Evolutionary conservation across 2,797 vertebrate genomes (phyloP).

Genomic region (Takifugu ocellatus): DNA sequence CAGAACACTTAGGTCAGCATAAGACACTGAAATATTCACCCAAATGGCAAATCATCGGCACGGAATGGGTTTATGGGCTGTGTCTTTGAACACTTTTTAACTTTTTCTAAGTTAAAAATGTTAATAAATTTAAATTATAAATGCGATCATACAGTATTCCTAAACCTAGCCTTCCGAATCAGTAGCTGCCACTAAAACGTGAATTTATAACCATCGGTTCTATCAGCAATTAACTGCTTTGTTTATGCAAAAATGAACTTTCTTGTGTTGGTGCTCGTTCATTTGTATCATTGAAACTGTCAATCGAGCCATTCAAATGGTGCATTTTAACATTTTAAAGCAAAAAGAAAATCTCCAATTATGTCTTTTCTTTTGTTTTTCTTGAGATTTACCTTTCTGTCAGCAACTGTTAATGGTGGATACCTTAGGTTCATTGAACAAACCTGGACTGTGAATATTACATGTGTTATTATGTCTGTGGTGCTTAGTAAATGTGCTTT

Average conservation of each 20-base stretch:
- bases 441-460: constrained; percentile 73
- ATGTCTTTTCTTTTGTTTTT: constrained; percentile 42
- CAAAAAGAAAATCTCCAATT: constrained; percentile 20
- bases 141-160: constrained; percentile 37
- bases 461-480: constrained; percentile 70
- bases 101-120: constrained; percentile 38
- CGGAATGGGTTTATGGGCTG: constrained; percentile 73
- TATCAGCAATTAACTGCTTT: constrained; percentile 62
- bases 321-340: constrained; percentile 70
- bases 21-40: constrained; percentile 56
- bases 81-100: constrained; percentile 85
- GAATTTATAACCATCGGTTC: constrained; percentile 57
- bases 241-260: constrained; percentile 69
- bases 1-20: constrained; percentile 49
- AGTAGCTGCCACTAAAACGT: constrained; percentile 35
- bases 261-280: constrained; percentile 83
- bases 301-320: constrained; percentile 73
- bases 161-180: constrained; percentile 40
- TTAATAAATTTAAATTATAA: constrained; percentile 47
- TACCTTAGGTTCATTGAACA: constrained; percentile 62
- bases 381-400: constrained; percentile 51
- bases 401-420: constrained; percentile 58
- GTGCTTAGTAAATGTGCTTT: constrained; percentile 71
- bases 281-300: constrained; percentile 71
- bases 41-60: constrained; percentile 70